These are phyloP conservation scores for Cynaeus angustus DNA, from an alignment of 2,888 invertebrate species.

Conservation along the genomic window DNA sequence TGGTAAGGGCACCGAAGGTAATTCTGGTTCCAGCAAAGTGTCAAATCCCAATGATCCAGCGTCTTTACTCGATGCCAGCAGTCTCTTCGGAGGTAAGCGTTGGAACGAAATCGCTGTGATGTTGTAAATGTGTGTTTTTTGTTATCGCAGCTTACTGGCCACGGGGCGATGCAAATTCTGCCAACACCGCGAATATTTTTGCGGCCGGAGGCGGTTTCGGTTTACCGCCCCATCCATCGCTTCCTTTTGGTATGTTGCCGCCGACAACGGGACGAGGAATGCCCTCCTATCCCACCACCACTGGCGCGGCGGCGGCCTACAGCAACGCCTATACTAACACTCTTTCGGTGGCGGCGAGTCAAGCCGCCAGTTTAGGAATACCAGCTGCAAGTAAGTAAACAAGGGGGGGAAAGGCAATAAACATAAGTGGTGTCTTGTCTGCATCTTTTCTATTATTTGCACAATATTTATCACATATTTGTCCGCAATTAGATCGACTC, in stretches of 20 bases:
- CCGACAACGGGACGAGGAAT: constrained; percentile 59
- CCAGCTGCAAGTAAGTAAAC: constrained; percentile 80
- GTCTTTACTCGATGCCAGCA: constrained; percentile 86
- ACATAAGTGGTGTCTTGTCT: too few relatives aligned
- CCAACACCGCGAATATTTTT: constrained; percentile 71
- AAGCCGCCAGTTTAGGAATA: constrained; percentile 87
- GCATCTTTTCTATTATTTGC: too few relatives aligned
- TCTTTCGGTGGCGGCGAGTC: constrained; percentile 88
- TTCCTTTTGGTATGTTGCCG: constrained; percentile 69
- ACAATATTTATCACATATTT: too few relatives aligned
- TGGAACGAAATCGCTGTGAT: constrained; percentile 15
- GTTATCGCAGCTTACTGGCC: constrained; percentile 85
- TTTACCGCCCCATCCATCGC: constrained; percentile 68
- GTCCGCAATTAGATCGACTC: too few relatives aligned
- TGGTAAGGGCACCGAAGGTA: constrained; percentile 78
- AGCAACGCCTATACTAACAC: constrained; percentile 77
- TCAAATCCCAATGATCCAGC: constrained; percentile 74
- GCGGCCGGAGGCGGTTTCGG: constrained; percentile 71
- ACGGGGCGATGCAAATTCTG: constrained; percentile 75
- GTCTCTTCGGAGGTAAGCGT: constrained; percentile 70
- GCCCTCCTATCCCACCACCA: constrained; percentile 69
- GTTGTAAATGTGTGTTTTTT: constrained; percentile 15
- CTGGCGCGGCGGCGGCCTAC: constrained; percentile 68
- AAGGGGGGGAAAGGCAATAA: neutral
- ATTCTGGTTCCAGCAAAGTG: constrained; percentile 74